Evolutionary conservation across 2,797 vertebrate species (phyloP), one percentile per base, ranked within the genome.

Genomic region (Salarias fasciatus): DNA sequence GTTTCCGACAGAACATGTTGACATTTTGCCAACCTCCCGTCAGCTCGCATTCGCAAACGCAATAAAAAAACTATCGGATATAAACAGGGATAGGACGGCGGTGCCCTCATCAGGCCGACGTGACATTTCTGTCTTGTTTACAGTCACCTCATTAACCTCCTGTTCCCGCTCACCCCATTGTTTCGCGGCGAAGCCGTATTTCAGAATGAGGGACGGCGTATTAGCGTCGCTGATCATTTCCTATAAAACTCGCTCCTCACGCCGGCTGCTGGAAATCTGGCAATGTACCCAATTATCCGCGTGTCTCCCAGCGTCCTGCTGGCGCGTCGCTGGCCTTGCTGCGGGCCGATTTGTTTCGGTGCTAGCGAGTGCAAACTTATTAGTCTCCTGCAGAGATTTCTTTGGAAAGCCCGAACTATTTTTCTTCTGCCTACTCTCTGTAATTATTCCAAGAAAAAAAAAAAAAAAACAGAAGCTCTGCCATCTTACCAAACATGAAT

Each of bases 201-300:
- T 49, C 76, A 69, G 69, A 83, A 85, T 80, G 67, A 61, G 45
- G 59, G 63, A 62, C 7, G 45, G 15, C 66, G 33, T 54, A 82
- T 90, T 82, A 84, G 50, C 54, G 41, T 64, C 40, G 46, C 55
- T 84, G 76, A 86, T 85, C 72, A 69, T 69, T 77, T 86, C 77
- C 75, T 4, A 69, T 80, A 56, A 88, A 84, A 65, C 52, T 57
- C 30, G 47, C 60, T 69, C 77, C 53, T 44, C 45, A 55, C 15
- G 52, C 55, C 53, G 49, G 72, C 67, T 57, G 49, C 42, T 57
- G 64, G 51, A 78, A 71, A 77, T 79, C 72, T 79, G 75, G 71
- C 80, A 89, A 91, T 92, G 91, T 93, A 88, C 91, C 89, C 89
- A 92, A 91, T 93, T 92, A 93, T 12, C 59, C 5, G 1, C 38